phyloP scores from a whole-genome alignment of 2,888 invertebrate genomes.

The Teleogryllus oceanicus region DNA sequence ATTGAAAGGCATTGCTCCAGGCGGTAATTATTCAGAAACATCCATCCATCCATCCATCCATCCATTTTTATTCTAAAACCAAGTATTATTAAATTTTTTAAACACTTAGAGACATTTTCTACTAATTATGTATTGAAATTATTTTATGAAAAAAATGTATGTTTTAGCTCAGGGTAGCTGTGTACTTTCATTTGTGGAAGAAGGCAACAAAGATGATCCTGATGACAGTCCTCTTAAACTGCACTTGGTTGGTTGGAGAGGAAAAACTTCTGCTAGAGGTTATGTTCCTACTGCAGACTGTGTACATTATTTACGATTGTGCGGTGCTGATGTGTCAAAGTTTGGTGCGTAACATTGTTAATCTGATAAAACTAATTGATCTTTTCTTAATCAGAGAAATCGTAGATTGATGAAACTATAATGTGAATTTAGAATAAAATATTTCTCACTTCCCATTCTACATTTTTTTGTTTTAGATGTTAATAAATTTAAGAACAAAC shows the following conservation, averaged over 20 bases:
- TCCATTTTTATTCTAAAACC: not conserved
- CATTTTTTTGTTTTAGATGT: too few species aligned
- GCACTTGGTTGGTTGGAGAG: slow-evolving; percentile 86
- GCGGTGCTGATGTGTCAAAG: slow-evolving; percentile 82
- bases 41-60: slow-evolving; percentile 19
- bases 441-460: too few species aligned
- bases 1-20: too few species aligned
- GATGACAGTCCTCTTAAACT: slow-evolving; percentile 53
- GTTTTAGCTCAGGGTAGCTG: slow-evolving; percentile 68
- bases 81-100: slow-evolving; percentile 11
- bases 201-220: slow-evolving; percentile 45
- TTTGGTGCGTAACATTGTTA: slow-evolving; percentile 56
- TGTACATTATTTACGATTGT: slow-evolving; percentile 78
- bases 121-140: not conserved
- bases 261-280: slow-evolving; percentile 78
- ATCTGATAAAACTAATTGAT: too few species aligned
- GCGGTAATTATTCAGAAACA: too few species aligned
- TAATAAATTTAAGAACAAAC: too few species aligned
- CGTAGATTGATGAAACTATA: too few species aligned
- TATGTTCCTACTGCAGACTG: slow-evolving; percentile 83
- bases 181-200: slow-evolving; percentile 62
- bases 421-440: too few species aligned
- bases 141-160: slow-evolving; percentile 24
- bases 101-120: slow-evolving; percentile 27
- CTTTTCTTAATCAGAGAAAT: too few species aligned